phyloP scores from a whole-genome alignment of 2,113 vertebrate genomes.

The Phasianus colchicus region DNA sequence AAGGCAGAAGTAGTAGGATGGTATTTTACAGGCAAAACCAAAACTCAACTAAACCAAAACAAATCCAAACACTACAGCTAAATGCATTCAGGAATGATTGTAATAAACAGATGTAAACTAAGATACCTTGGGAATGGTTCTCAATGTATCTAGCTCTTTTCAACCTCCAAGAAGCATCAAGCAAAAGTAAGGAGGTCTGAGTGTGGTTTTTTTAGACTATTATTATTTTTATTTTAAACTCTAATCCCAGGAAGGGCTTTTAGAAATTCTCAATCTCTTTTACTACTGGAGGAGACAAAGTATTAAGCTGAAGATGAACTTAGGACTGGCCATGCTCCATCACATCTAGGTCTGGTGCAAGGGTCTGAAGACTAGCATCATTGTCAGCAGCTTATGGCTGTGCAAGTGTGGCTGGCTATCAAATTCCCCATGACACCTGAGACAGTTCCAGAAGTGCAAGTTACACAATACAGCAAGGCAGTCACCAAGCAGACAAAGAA shows the following conservation, averaged over 20 bases:
- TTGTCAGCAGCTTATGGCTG: neutral
- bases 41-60: neutral
- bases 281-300: neutral
- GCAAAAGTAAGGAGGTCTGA: neutral
- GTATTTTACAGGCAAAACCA: neutral
- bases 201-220: neutral
- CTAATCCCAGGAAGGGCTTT: neutral
- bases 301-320: neutral
- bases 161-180: neutral
- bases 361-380: neutral
- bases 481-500: rapidly evolving
- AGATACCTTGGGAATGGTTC: neutral
- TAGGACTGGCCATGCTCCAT: rapidly evolving
- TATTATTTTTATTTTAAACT: neutral
- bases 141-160: neutral
- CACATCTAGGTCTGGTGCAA: neutral
- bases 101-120: neutral
- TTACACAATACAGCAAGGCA: neutral
- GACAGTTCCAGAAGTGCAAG: neutral
- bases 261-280: neutral
- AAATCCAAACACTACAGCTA: neutral
- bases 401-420: rapidly evolving
- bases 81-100: neutral
- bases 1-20: neutral
- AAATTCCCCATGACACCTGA: rapidly evolving